phyloP scores from a whole-genome alignment of 2,888 invertebrate species.

The Stenichneumon culpator region DNA sequence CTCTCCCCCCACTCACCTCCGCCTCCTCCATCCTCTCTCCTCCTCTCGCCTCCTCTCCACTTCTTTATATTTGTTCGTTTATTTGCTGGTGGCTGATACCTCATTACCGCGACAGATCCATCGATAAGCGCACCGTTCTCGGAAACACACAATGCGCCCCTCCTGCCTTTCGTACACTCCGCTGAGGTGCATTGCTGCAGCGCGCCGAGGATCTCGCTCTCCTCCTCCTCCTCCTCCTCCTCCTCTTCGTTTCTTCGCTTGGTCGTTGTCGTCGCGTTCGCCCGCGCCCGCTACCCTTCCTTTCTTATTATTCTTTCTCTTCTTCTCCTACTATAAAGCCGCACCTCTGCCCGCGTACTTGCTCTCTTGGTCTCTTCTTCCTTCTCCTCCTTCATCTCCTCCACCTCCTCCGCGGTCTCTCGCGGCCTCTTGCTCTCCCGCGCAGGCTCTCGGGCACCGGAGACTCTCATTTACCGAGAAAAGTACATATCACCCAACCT shows the following conservation, averaged over 20 bases:
- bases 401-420: constrained; percentile 28
- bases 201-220: constrained; percentile 39
- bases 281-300: constrained; percentile 56
- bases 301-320: constrained; percentile 59
- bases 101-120: constrained; percentile 85
- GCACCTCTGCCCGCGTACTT: constrained; percentile 25
- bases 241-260: constrained; percentile 28
- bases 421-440: constrained; percentile 47
- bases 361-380: constrained; percentile 64
- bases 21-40: constrained; percentile 57
- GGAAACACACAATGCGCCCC: constrained; percentile 84
- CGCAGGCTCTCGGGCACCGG: constrained; percentile 46
- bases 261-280: constrained; percentile 54
- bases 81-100: constrained; percentile 85
- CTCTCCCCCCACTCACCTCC: constrained; percentile 29
- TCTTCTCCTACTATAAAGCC: constrained; percentile 49
- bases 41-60: constrained; percentile 41
- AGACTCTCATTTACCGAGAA: constrained; percentile 68
- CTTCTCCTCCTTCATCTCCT: background rate
- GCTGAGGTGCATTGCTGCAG: constrained; percentile 58
- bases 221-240: constrained; percentile 15
- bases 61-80: constrained; percentile 82
- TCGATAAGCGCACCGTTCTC: constrained; percentile 84
- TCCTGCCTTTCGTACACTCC: constrained; percentile 65
- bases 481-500: constrained; percentile 68